These are phyloP conservation scores for Dromius quadrimaculatus DNA, from an alignment of 2,888 invertebrate genomes.

Conservation along the genomic window DNA sequence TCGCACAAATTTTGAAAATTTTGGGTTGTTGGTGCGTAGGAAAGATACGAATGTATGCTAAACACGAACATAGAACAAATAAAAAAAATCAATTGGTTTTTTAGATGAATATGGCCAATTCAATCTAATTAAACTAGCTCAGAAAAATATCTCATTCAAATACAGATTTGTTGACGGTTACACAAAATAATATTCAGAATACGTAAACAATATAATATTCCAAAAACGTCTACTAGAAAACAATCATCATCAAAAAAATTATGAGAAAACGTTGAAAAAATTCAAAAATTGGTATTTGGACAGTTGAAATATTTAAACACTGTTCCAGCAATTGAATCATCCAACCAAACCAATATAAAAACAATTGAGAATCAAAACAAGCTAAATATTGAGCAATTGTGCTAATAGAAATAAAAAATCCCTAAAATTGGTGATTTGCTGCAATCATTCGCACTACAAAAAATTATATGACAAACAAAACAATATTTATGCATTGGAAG, in stretches of 20 bases:
- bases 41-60: conserved; percentile 5
- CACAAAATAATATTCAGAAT: not conserved
- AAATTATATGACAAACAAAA: no score
- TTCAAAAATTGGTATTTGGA: not conserved
- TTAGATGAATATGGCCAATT: conserved; percentile 20
- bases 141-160: not conserved
- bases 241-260: not conserved
- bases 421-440: no score
- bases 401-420: not conserved
- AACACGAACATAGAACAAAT: not conserved
- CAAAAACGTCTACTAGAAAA: not conserved
- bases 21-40: conserved; percentile 4
- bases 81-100: not conserved
- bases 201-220: not conserved
- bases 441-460: no score
- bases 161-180: conserved; percentile 4
- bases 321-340: no score
- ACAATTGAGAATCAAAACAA: conserved; percentile 12
- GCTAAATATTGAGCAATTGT: not conserved
- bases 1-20: conserved; percentile 33
- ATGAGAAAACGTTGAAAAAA: not conserved
- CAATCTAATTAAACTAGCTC: not conserved
- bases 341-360: not conserved
- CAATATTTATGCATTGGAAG: no score
- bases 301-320: not conserved